Percentiles rank a stretch among this genome's conserved stretches.
These are phyloP conservation scores for Tachina lurida DNA, from an alignment of 2,888 invertebrate genomes.

Conservation along the genomic window DNA sequence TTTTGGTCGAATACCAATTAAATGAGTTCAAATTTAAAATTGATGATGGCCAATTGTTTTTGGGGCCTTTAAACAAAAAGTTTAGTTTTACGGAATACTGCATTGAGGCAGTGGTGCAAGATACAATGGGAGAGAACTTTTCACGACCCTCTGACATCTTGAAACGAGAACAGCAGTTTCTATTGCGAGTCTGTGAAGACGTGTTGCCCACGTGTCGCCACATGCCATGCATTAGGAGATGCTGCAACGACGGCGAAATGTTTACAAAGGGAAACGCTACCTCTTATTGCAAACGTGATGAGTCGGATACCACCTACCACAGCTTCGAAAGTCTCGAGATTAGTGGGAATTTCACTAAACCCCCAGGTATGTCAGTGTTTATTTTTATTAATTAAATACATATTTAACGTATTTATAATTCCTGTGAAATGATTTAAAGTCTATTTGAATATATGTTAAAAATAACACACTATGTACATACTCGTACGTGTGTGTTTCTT, in stretches of 20 bases:
- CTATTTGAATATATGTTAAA: constrained; percentile 29
- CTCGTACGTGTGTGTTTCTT: background rate
- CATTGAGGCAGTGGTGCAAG: constrained; percentile 77
- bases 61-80: constrained; percentile 71
- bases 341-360: constrained; percentile 77
- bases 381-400: background rate
- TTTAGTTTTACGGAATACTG: constrained; percentile 77
- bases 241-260: constrained; percentile 80
- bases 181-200: constrained; percentile 76
- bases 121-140: background rate
- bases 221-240: constrained; percentile 80
- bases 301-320: constrained; percentile 75
- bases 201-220: constrained; percentile 73
- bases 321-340: constrained; percentile 77
- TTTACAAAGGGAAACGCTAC: constrained; percentile 76
- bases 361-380: constrained; percentile 76
- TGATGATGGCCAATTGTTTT: constrained; percentile 72
- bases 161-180: constrained; percentile 60
- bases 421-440: constrained; percentile 55
- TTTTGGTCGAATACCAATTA: constrained; percentile 79
- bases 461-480: background rate
- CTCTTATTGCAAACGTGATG: constrained; percentile 76
- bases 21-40: constrained; percentile 75
- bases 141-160: background rate
- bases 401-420: constrained; percentile 4